A percentile compares a stretch with the other conserved stretches of the same genome.
Conservation (phyloP, 64 coral and sea anemone genomes). For the Exaiptasia diaphana region DNA sequence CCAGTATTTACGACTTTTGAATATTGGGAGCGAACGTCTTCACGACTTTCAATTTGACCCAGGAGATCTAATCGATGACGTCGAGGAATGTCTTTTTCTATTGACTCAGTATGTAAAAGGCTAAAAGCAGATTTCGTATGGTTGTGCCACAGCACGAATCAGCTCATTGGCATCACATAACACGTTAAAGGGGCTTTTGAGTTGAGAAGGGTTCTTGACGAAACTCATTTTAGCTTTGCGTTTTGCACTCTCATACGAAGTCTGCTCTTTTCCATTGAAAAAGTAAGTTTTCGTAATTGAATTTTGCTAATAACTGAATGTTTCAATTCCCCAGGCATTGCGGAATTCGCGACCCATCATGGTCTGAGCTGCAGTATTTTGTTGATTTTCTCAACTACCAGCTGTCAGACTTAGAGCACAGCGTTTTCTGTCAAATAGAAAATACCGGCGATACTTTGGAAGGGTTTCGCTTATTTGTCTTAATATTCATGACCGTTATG, state of each 20-base stretch:
- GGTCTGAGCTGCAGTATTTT: constrained; percentile 52
- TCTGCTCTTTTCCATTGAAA: not conserved
- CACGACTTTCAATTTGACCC: constrained; percentile 40
- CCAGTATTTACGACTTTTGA: constrained; percentile 35
- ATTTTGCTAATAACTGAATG: not conserved
- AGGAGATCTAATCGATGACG: not conserved
- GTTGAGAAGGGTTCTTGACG: too few species aligned
- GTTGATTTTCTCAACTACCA: constrained; percentile 57
- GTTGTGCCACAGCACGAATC: not conserved
- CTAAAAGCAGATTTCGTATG: not conserved
- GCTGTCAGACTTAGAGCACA: constrained; percentile 43
- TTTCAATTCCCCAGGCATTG: constrained; percentile 19
- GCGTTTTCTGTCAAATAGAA: constrained; percentile 48
- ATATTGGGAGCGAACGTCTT: not conserved
- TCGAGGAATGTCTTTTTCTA: constrained; percentile 1
- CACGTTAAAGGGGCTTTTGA: too few species aligned
- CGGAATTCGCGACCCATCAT: constrained; percentile 44
- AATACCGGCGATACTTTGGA: constrained; percentile 38
- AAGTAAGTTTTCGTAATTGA: not conserved
- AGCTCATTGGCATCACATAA: not conserved
- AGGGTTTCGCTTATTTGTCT: constrained; percentile 50
- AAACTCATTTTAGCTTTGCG: too few species aligned
- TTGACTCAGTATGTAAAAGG: constrained; percentile 16
- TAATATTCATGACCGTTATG: constrained; percentile 50
- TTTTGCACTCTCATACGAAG: not conserved